Conservation (phyloP, 2,888 invertebrate species). For the Trypoxylon attenuatum region DNA sequence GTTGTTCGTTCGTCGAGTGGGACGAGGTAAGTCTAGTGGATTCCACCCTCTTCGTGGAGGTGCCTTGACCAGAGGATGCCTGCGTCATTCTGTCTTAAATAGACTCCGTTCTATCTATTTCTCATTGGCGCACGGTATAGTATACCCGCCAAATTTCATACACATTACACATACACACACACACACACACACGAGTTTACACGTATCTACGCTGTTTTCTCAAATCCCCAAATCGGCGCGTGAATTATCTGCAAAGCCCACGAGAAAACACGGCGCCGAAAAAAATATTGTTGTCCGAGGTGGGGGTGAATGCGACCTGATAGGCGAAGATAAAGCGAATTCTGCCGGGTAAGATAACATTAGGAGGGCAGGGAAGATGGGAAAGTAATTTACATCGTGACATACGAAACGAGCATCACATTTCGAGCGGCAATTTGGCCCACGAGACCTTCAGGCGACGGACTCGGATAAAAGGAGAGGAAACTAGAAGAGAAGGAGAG, state of each 20-base stretch:
- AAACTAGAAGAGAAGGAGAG: too few relatives aligned
- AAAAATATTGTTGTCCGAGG: too few relatives aligned
- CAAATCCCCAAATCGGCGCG: neutral
- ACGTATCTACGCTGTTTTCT: neutral
- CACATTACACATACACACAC: too few relatives aligned
- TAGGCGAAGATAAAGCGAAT: slow-evolving; percentile 2
- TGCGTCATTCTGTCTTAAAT: too few relatives aligned
- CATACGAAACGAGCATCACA: slow-evolving; percentile 17
- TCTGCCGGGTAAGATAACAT: neutral
- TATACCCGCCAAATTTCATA: too few relatives aligned
- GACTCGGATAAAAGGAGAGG: neutral
- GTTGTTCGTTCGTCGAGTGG: slow-evolving; percentile 5
- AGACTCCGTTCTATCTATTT: too few relatives aligned
- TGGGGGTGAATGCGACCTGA: slow-evolving; percentile 6
- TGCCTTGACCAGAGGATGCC: too few relatives aligned
- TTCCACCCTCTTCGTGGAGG: too few relatives aligned
- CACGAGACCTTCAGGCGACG: slow-evolving; percentile 10
- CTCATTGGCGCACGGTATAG: too few relatives aligned
- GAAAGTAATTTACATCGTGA: slow-evolving; percentile 21
- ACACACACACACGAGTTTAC: neutral
- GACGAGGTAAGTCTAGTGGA: slow-evolving; percentile 4
- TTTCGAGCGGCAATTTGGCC: slow-evolving; percentile 18
- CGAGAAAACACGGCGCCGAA: neutral
- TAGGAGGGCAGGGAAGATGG: neutral
- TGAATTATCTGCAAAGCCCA: neutral